phyloP scores from a whole-genome alignment of 1,140 invertebrate species.

The Solenopsis invicta region DNA sequence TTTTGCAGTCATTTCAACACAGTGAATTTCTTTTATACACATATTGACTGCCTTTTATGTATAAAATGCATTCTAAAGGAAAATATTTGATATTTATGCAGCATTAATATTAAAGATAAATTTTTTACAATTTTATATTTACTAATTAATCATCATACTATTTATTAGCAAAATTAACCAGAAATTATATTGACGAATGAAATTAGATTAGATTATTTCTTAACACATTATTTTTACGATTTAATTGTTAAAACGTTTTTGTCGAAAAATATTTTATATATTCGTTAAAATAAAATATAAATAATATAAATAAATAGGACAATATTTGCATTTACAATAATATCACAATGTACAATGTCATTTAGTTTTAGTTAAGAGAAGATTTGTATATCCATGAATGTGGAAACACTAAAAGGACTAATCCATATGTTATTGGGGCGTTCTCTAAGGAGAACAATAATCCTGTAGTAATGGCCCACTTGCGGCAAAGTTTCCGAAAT shows the following conservation, averaged over 20 bases:
- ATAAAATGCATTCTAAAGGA: background rate
- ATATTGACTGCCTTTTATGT: background rate
- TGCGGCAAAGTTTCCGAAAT: constrained; percentile 30
- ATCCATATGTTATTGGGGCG: background rate
- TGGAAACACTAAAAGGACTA: background rate
- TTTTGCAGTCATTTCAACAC: background rate
- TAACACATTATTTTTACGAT: background rate
- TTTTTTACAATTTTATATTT: background rate
- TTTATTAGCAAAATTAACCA: background rate
- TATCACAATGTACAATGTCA: background rate
- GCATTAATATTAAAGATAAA: background rate
- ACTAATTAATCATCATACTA: background rate
- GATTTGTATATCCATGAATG: background rate
- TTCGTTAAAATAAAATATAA: background rate
- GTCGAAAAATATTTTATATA: background rate
- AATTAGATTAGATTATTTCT: too few species aligned
- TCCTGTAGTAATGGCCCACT: background rate
- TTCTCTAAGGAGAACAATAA: constrained; percentile 1
- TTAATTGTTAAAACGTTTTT: background rate
- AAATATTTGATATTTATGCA: background rate
- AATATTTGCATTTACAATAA: background rate
- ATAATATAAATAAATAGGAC: background rate
- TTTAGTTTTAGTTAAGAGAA: background rate
- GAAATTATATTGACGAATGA: too few species aligned
- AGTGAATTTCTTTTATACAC: background rate